Percentiles rank a stretch among this genome's conserved stretches.
Evolutionary conservation across 1,140 invertebrate species (phyloP).

Genomic region (Diplogasteroides magnus): DNA sequence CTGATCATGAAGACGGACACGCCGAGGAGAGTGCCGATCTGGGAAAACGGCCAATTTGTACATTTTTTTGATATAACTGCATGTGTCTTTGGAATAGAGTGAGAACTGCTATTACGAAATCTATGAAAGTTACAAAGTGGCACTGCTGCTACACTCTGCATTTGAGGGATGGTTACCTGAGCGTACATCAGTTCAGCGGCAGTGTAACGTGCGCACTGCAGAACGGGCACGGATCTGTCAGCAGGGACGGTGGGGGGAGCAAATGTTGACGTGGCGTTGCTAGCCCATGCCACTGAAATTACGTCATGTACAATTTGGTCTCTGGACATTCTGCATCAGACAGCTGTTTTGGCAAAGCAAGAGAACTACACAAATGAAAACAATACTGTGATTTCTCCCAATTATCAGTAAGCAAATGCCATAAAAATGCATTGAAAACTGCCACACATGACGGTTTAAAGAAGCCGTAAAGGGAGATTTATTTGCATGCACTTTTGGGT

Average conservation of each 20-base stretch:
- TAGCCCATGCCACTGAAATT: too few species aligned
- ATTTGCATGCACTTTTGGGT: too few species aligned
- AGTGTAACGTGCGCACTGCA: constrained; percentile 29
- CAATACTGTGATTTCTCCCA: too few species aligned
- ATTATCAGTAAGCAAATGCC: too few species aligned
- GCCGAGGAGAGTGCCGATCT: constrained; percentile 59
- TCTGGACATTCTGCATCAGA: too few species aligned
- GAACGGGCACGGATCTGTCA: not conserved
- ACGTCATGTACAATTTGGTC: too few species aligned
- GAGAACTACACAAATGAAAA: too few species aligned
- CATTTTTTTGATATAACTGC: not conserved
- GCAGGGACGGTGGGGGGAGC: not conserved
- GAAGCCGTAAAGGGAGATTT: too few species aligned
- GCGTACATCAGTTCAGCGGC: constrained; percentile 26
- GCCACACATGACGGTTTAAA: too few species aligned
- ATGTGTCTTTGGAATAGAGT: not conserved
- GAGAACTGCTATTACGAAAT: not conserved
- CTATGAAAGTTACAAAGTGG: not conserved
- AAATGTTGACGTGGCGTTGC: not conserved
- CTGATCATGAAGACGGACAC: constrained; percentile 83
- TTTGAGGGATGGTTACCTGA: not conserved
- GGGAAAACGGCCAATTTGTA: not conserved
- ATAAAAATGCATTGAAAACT: too few species aligned
- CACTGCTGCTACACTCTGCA: not conserved
- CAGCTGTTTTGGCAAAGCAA: too few species aligned